Evolutionary conservation across 2,113 vertebrate genomes (phyloP).

Genomic region (Orientallactaga bullata): DNA sequence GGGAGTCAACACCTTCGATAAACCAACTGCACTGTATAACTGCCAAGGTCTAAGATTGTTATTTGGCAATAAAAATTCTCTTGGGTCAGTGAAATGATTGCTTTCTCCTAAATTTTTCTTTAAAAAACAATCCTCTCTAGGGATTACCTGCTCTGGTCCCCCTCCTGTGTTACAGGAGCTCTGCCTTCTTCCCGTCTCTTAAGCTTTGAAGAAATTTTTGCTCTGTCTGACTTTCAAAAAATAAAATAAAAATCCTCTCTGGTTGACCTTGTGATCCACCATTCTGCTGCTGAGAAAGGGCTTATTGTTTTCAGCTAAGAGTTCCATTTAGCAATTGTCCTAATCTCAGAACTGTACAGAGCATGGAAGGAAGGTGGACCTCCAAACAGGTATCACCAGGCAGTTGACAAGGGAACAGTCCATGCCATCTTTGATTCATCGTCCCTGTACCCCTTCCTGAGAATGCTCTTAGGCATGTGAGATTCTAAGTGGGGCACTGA

Average conservation of each 20-base stretch:
- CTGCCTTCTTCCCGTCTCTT: neutral
- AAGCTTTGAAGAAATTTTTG: neutral
- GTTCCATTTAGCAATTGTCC: conserved; percentile 9
- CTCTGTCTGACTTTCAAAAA: neutral
- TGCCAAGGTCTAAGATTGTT: conserved; percentile 28
- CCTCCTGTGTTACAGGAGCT: neutral
- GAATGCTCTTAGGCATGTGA: neutral
- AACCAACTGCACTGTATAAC: neutral
- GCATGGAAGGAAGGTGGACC: neutral
- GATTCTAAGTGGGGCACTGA: neutral
- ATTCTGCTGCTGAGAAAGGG: conserved; percentile 31
- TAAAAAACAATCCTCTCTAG: neutral
- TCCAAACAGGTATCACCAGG: neutral
- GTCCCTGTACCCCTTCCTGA: neutral
- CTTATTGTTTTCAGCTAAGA: conserved; percentile 48
- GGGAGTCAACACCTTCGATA: neutral
- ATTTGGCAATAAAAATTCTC: conserved; percentile 49
- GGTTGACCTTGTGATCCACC: conserved; percentile 53
- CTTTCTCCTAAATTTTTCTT: conserved; percentile 59
- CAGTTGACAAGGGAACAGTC: neutral
- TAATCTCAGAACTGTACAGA: conserved; percentile 35
- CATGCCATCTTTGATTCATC: neutral
- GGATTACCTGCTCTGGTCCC: neutral
- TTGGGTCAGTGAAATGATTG: conserved; percentile 43
- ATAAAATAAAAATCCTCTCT: conserved; percentile 34